These are phyloP conservation scores for Sarcophaga carnaria DNA, from an alignment of 2,888 invertebrate genomes.

Conservation along the genomic window DNA sequence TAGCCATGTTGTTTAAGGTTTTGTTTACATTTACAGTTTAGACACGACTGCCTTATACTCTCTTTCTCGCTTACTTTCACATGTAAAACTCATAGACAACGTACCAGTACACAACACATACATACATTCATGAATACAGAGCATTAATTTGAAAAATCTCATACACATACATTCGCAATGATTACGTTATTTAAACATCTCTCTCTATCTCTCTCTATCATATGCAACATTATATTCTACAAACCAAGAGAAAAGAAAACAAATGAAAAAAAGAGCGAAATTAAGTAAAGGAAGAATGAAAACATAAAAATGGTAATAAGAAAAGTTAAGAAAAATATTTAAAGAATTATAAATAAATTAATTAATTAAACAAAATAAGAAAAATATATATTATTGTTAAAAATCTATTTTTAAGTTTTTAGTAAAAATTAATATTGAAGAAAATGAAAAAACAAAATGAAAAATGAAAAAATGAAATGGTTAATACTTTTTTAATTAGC, in stretches of 20 bases:
- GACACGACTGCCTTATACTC: too few relatives aligned
- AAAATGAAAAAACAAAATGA: conserved; percentile 23
- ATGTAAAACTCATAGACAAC: too few relatives aligned
- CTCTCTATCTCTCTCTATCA: too few relatives aligned
- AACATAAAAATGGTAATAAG: conserved; percentile 7
- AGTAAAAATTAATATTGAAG: conserved; percentile 68
- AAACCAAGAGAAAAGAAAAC: not conserved
- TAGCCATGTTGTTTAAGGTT: too few relatives aligned
- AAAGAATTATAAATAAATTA: conserved; percentile 54
- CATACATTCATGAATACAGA: too few relatives aligned
- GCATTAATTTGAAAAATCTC: too few relatives aligned
- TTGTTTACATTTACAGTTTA: too few relatives aligned
- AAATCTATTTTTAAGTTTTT: conserved; percentile 70
- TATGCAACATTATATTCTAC: not conserved
- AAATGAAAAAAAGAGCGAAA: conserved; percentile 24
- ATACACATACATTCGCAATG: too few relatives aligned
- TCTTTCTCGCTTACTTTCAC: too few relatives aligned
- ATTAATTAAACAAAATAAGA: conserved; percentile 47
- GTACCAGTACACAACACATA: too few relatives aligned
- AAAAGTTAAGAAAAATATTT: conserved; percentile 42
- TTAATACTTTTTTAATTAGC: conserved; percentile 70
- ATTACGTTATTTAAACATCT: too few relatives aligned
- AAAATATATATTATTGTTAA: conserved; percentile 69
- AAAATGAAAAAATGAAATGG: conserved; percentile 41
- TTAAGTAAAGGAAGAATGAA: not conserved